phyloP scores from a whole-genome alignment of 2,888 invertebrate genomes.

The Tupiocoris notatus region DNA sequence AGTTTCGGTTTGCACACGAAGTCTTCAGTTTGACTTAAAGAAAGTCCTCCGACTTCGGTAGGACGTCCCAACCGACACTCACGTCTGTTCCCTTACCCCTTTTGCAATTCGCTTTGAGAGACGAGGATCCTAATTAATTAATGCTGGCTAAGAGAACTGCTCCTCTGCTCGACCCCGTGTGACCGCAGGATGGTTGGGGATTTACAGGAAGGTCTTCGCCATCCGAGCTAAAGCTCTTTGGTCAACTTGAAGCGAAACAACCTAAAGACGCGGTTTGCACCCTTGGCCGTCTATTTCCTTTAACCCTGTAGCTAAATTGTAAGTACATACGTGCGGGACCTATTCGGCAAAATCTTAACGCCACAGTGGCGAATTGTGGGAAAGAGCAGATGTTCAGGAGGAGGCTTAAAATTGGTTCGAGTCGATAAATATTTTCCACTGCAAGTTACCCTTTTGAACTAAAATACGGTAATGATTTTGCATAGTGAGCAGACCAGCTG shows the following conservation, averaged over 20 bases:
- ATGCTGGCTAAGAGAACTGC: conserved; percentile 5
- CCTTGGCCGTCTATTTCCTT: not conserved
- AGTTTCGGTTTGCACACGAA: no score
- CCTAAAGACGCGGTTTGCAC: not conserved
- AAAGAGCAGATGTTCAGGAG: no score
- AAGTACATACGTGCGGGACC: not conserved
- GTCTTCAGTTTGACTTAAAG: not conserved
- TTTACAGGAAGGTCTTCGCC: not conserved
- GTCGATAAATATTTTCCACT: no score
- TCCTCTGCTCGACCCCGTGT: not conserved
- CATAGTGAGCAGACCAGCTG: no score
- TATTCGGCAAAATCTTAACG: no score
- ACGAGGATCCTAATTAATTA: conserved; percentile 29
- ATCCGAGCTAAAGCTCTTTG: not conserved
- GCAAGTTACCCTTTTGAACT: no score
- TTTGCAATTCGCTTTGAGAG: conserved; percentile 25
- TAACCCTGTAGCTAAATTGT: not conserved
- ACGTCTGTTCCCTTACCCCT: not conserved
- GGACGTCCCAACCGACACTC: not conserved
- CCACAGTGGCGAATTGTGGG: no score
- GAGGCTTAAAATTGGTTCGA: no score
- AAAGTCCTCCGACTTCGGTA: not conserved
- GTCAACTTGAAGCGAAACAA: not conserved
- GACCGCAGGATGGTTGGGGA: not conserved
- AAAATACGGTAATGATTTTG: no score